Evolutionary conservation across 2,113 vertebrate species (phyloP).

Genomic region (Pavo muticus): DNA sequence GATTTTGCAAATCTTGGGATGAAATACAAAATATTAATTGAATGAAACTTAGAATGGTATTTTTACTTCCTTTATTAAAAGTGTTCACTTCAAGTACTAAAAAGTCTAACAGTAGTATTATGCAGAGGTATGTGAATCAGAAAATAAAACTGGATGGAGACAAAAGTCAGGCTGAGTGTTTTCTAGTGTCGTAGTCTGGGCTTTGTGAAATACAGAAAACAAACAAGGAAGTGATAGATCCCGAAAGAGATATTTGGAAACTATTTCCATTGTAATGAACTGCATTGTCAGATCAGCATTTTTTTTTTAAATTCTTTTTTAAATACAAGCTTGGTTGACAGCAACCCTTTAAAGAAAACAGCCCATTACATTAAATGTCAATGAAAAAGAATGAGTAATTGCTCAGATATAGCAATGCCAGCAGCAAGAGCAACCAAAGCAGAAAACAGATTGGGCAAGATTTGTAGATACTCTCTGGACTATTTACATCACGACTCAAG

Average conservation of each 20-base stretch:
- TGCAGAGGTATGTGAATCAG: background rate
- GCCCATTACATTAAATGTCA: constrained; percentile 19
- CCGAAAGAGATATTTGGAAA: background rate
- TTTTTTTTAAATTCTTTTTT: constrained; percentile 23
- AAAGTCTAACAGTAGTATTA: background rate
- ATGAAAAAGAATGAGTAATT: constrained; percentile 5
- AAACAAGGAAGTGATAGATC: background rate
- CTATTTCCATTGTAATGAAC: background rate
- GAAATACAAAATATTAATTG: background rate
- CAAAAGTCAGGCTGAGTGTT: background rate
- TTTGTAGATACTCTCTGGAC: background rate
- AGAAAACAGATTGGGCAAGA: background rate
- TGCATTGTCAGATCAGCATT: background rate
- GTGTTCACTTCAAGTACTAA: background rate
- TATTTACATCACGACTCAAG: background rate
- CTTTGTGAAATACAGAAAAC: constrained; percentile 19
- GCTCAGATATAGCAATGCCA: constrained; percentile 14
- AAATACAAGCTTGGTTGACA: background rate
- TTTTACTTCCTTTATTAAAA: background rate
- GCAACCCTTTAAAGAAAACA: constrained; percentile 7
- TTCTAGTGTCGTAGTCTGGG: background rate
- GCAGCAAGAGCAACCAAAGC: constrained; percentile 40
- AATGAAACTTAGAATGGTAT: background rate
- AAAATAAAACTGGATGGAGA: background rate
- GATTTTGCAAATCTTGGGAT: background rate